These are phyloP conservation scores for Pseudomyrmex concolor DNA, from an alignment of 1,140 invertebrate species.

Conservation along the genomic window DNA sequence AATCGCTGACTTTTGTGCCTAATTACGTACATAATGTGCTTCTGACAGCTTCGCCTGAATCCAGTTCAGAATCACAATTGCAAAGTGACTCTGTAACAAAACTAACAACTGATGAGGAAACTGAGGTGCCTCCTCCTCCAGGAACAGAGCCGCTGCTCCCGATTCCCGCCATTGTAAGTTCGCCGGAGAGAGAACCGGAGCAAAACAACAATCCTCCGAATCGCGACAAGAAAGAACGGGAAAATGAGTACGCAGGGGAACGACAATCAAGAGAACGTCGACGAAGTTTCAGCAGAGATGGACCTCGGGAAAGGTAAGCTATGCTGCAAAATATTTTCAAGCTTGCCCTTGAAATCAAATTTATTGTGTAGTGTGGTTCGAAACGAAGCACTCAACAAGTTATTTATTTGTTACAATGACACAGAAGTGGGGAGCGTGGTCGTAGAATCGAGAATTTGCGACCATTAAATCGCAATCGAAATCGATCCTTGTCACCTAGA, in stretches of 20 bases:
- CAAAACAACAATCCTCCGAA: constrained; percentile 63
- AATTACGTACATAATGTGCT: constrained; percentile 52
- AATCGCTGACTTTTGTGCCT: background rate
- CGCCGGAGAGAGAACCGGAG: constrained; percentile 75
- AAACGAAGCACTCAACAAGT: background rate
- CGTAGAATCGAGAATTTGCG: constrained; percentile 80
- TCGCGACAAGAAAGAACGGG: constrained; percentile 77
- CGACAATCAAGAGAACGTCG: constrained; percentile 80
- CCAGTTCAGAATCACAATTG: constrained; percentile 74
- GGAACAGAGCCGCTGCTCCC: constrained; percentile 83
- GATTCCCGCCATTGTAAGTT: constrained; percentile 77
- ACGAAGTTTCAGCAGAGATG: constrained; percentile 82
- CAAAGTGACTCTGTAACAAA: constrained; percentile 76
- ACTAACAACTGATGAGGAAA: constrained; percentile 78
- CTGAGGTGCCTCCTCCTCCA: constrained; percentile 83
- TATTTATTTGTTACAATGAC: constrained; percentile 39
- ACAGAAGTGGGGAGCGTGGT: constrained; percentile 78
- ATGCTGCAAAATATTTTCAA: background rate
- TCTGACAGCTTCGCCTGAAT: constrained; percentile 74
- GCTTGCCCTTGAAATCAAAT: background rate
- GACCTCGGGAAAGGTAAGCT: constrained; percentile 80
- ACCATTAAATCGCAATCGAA: constrained; percentile 78
- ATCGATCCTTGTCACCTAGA: constrained; percentile 81
- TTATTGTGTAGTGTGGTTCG: background rate
- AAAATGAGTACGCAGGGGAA: constrained; percentile 77